Percentiles rank a stretch among this genome's conserved stretches.
Evolutionary conservation across 2,113 vertebrate species (phyloP).

Genomic region (Pseudopodoces humilis): DNA sequence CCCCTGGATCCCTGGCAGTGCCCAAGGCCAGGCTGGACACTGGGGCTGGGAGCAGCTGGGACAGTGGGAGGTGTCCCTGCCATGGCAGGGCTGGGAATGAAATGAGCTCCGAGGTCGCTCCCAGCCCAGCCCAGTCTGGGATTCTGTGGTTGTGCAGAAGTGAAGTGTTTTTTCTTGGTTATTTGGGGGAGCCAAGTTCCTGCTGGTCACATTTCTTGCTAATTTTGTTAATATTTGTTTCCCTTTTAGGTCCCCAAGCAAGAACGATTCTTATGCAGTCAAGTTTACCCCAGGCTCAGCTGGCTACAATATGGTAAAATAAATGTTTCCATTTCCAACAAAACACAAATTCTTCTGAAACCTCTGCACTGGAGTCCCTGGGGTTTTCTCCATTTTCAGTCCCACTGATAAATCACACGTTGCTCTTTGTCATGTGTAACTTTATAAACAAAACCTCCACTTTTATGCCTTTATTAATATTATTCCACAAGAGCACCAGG

Average conservation of each 20-base stretch:
- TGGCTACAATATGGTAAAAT: conserved; percentile 95
- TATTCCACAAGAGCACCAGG: neutral
- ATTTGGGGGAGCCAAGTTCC: neutral
- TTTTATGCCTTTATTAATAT: neutral
- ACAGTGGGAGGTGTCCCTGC: neutral
- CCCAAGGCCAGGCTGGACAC: neutral
- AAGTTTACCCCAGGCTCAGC: conserved; percentile 94
- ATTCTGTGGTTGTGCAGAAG: neutral
- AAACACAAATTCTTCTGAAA: neutral
- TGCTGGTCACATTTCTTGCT: neutral
- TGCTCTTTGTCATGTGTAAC: neutral
- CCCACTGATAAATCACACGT: neutral
- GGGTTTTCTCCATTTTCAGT: neutral
- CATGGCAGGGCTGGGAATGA: neutral
- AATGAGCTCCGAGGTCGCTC: fast-evolving
- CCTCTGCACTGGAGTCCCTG: neutral
- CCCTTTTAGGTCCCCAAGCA: conserved; percentile 89
- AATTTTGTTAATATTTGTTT: conserved; percentile 5
- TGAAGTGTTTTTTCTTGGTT: neutral
- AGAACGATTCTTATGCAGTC: conserved; percentile 99
- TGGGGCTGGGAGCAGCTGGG: neutral
- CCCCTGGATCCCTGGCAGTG: neutral
- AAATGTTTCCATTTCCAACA: neutral
- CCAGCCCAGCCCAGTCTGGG: neutral
- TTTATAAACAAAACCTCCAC: neutral